Conservation (phyloP, 2,888 invertebrate genomes). For the Gryllus longicercus region DNA sequence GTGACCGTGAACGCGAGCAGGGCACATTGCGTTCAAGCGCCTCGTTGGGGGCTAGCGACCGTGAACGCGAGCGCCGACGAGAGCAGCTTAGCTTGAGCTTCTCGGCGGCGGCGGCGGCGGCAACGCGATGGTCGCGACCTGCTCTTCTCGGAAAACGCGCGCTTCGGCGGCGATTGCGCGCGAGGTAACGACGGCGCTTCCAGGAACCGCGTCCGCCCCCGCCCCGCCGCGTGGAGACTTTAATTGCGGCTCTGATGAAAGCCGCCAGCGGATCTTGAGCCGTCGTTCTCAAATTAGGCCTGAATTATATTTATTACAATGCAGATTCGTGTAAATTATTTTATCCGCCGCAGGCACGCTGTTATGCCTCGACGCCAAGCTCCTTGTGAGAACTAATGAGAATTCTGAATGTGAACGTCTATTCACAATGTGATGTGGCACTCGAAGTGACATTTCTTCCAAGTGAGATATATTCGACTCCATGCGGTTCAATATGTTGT, state of each 20-base stretch:
- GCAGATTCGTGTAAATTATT: background rate
- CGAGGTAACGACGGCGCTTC: background rate
- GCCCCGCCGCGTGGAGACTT: background rate
- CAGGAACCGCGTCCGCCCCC: background rate
- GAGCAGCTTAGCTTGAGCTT: background rate
- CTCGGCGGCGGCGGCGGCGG: background rate
- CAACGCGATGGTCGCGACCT: background rate
- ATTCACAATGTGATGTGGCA: too few species aligned
- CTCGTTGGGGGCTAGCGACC: background rate
- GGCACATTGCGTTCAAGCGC: too few species aligned
- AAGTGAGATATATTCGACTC: too few species aligned
- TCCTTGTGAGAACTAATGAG: too few species aligned
- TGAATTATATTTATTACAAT: background rate
- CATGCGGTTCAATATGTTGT: too few species aligned
- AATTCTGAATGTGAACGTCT: too few species aligned
- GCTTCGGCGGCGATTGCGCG: background rate
- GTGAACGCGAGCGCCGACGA: background rate
- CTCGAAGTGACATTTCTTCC: too few species aligned
- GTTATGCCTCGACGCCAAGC: too few species aligned
- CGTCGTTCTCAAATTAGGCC: background rate
- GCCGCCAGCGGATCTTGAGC: background rate
- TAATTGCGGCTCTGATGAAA: slow-evolving; percentile 2
- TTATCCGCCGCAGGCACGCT: background rate
- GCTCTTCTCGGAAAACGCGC: background rate
- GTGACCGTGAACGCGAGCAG: too few species aligned